phyloP scores from a whole-genome alignment of 2,797 vertebrate genomes.

The Tympanoctomys barrerae region DNA sequence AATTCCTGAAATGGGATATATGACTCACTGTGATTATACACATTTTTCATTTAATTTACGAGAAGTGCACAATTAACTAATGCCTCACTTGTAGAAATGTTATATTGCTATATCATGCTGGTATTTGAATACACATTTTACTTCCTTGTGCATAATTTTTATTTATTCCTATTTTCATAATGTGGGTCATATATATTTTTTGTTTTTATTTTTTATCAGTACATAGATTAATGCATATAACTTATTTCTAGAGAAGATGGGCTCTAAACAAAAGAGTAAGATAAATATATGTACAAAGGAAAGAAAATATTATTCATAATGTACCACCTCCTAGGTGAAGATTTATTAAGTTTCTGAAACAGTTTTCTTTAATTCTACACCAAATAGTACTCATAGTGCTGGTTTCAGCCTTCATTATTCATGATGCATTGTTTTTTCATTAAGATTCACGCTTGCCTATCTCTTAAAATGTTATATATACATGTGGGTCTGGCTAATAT shows the following conservation, averaged over 20 bases:
- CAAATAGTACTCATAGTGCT: background rate
- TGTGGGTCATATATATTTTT: background rate
- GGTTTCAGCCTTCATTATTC: background rate
- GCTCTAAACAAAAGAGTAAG: constrained; percentile 52
- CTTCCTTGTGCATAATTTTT: constrained; percentile 11
- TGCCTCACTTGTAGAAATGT: background rate
- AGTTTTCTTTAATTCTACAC: constrained; percentile 37
- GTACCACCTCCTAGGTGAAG: constrained; percentile 11
- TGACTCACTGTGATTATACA: constrained; percentile 18
- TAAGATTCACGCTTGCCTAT: constrained; percentile 5
- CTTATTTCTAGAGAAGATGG: constrained; percentile 14
- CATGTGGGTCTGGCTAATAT: too few relatives aligned
- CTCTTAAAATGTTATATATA: background rate
- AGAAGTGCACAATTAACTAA: constrained; percentile 47
- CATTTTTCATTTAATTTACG: constrained; percentile 35
- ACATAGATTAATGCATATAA: constrained; percentile 12
- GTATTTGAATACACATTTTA: constrained; percentile 14
- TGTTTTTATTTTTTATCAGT: background rate
- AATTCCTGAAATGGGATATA: background rate
- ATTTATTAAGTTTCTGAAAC: constrained; percentile 26
- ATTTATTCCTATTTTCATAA: constrained; percentile 34
- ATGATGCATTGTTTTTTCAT: constrained; percentile 10
- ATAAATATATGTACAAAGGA: background rate
- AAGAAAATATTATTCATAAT: constrained; percentile 23
- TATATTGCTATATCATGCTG: constrained; percentile 10